Percentiles rank a stretch among this genome's conserved stretches.
These are phyloP conservation scores for Conus canariensis DNA, from an alignment of 2,888 invertebrate genomes.

Conservation along the genomic window DNA sequence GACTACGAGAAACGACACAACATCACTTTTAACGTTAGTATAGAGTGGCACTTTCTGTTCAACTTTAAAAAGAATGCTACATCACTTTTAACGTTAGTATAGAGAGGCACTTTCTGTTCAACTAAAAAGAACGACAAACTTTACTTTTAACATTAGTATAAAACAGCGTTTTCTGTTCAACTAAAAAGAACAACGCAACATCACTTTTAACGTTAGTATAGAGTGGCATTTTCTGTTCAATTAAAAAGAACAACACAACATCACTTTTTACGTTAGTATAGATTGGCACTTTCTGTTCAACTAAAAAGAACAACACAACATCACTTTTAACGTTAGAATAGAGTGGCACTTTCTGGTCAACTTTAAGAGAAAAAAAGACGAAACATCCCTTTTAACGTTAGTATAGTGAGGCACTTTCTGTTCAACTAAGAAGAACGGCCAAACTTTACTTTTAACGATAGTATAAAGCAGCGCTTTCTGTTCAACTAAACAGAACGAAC, in stretches of 20 bases:
- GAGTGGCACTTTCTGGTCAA: neutral
- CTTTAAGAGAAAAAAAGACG: neutral
- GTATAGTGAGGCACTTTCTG: too few species aligned
- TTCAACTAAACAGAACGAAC: too few species aligned
- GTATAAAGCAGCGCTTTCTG: too few species aligned
- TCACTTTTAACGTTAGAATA: slow-evolving; percentile 35
- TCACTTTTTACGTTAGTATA: slow-evolving; percentile 34
- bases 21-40: slow-evolving; percentile 39
- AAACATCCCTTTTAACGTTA: neutral
- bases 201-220: neutral
- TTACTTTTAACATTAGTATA: slow-evolving; percentile 34
- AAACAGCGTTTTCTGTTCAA: neutral
- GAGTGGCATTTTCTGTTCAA: neutral
- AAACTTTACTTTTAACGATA: too few species aligned
- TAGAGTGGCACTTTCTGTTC: neutral
- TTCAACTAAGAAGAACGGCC: too few species aligned
- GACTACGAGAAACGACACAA: slow-evolving; percentile 42
- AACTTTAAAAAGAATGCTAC: neutral
- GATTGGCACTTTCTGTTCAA: neutral
- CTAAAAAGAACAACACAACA: slow-evolving; percentile 37
- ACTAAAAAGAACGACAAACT: slow-evolving; percentile 37
- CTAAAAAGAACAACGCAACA: neutral
- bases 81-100: neutral
- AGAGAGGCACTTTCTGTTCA: neutral
- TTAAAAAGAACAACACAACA: slow-evolving; percentile 36